Conservation (phyloP, 2,797 vertebrate genomes). For the Typhlichthys eigenmanni region DNA sequence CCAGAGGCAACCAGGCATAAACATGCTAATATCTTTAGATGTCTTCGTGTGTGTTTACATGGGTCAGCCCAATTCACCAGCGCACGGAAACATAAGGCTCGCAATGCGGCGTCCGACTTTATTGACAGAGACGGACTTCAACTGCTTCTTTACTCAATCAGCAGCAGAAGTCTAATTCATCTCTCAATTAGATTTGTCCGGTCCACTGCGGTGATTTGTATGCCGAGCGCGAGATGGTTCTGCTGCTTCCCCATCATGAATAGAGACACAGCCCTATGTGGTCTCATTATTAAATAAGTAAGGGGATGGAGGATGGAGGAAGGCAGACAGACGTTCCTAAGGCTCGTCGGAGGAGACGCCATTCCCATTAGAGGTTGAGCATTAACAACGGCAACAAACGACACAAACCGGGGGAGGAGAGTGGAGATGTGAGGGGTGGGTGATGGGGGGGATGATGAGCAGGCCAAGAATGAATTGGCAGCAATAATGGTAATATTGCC, state of each 20-base stretch:
- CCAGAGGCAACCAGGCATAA: constrained; percentile 51
- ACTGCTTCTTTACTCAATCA: constrained; percentile 65
- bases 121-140: constrained; percentile 64
- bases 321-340: constrained; percentile 83
- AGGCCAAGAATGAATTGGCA: constrained; percentile 32
- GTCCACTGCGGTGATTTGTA: constrained; percentile 66
- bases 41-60: constrained; percentile 58
- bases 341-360: constrained; percentile 77
- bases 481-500: constrained; percentile 74
- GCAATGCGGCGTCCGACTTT: constrained; percentile 24
- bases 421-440: constrained; percentile 6
- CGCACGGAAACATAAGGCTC: constrained; percentile 29
- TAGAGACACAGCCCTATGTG: constrained; percentile 79
- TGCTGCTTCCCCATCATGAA: constrained; percentile 78
- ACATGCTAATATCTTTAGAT: constrained; percentile 39
- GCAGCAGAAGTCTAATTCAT: constrained; percentile 69
- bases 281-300: constrained; percentile 85
- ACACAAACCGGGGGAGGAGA: constrained; percentile 50
- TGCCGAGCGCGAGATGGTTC: constrained; percentile 68
- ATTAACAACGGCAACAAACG: constrained; percentile 75
- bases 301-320: constrained; percentile 77
- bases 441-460: constrained; percentile 29
- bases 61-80: constrained; percentile 6
- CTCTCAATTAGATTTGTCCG: constrained; percentile 74
- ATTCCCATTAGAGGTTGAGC: constrained; percentile 79